phyloP scores from a whole-genome alignment of 2,113 vertebrate species.

The Progne subis region DNA sequence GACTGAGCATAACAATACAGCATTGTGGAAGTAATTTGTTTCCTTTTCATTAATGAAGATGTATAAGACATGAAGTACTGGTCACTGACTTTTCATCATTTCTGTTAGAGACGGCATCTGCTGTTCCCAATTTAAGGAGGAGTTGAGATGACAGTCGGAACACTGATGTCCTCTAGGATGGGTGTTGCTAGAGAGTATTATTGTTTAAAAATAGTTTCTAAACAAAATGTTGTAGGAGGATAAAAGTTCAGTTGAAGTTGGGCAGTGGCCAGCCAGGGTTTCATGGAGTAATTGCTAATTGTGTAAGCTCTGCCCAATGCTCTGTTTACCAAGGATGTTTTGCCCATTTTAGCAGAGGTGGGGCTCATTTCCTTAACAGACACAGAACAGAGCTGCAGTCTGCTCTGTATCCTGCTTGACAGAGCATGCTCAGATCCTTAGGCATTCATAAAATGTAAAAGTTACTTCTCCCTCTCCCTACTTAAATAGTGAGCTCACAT shows the following conservation, averaged over 20 bases:
- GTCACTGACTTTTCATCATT: not conserved
- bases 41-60: conserved; percentile 53
- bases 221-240: conserved; percentile 54
- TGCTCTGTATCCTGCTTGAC: conserved; percentile 70
- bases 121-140: not conserved
- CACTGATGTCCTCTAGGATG: conserved; percentile 30
- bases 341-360: conserved; percentile 72
- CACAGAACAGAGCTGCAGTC: conserved; percentile 67
- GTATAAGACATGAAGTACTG: conserved; percentile 15
- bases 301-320: conserved; percentile 58
- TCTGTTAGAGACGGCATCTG: not conserved
- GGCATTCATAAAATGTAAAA: conserved; percentile 48
- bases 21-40: conserved; percentile 14
- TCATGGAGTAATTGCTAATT: conserved; percentile 56
- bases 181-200: conserved; percentile 43
- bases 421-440: conserved; percentile 65
- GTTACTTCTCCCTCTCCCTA: not conserved
- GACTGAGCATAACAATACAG: not conserved
- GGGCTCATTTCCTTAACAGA: conserved; percentile 75
- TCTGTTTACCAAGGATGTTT: conserved; percentile 74
- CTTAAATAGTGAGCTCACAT: not conserved
- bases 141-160: not conserved
- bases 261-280: conserved; percentile 8
- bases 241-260: conserved; percentile 45
- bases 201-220: conserved; percentile 62